Evolutionary conservation across 2,113 vertebrate species (phyloP), one percentile per base, ranked within the genome.

Genomic region (Reinhardtius hippoglossoides): DNA sequence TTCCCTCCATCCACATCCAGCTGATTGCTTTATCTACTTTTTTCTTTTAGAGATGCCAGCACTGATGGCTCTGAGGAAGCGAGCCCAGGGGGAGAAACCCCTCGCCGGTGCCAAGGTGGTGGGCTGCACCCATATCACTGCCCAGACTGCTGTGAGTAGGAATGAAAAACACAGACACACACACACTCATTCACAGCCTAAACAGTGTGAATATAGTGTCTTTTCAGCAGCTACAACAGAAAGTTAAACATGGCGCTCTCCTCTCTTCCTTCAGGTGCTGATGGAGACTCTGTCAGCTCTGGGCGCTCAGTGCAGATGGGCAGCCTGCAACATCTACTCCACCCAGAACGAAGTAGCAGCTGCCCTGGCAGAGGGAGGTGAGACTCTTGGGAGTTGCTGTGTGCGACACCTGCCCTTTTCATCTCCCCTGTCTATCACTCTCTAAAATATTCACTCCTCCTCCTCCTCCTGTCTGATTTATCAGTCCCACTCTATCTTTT

Each of bases 301-400:
- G 89, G 98, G 98, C 0, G 97, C 98, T 3, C 98, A 99, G 92
- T 99, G 98, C 90, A 91, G 98, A 21, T 99, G 98, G 98, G 98
- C 98, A 0, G 98, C 97, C 20, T 99, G 98, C 87, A 99, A 99
- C 93, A 99, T 99, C 92, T 99, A 99, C 92, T 99, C 98, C 56
- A 99, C 98, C 27, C 98, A 99, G 35, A 99, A 99, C 0, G 98
- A 99, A 77, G 98, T 99, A 88, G 98, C 98, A 13, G 98, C 98
- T 20, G 98, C 97, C 59, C 91, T 99, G 23, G 98, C 97, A 0
- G 98, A 99, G 90, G 97, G 95, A 55, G 97, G 97, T 98, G 90
- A 91, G 95, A 3, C 35, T 21, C 20, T 18, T 21, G 23, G 16
- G 37, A 50, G 7, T 58, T 57, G 21, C 52, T 50, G 65, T 52